Base-by-base conservation (phyloP, 2,113 vertebrate species). In the Pteropus alecto region DNA sequence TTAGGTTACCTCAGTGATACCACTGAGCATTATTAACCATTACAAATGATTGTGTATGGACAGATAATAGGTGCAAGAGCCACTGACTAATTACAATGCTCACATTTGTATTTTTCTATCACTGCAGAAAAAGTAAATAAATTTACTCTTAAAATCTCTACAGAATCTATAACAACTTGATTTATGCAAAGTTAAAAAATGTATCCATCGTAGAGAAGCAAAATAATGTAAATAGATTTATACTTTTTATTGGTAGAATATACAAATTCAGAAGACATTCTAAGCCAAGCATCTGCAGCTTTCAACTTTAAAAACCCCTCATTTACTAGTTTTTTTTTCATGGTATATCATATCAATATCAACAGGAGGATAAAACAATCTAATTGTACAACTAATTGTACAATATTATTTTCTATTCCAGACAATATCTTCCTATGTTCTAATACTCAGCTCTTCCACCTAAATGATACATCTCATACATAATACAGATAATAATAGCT, bases 151-250 rank as follows among this genome's bases (percentile, higher is more conserved):
- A 41, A 67, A 28, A 1, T 90, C 87, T 58, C 83, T 41, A 90
- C 26, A 60, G 35, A 84, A 86, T 41, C 77, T 92, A 13, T 61
- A 71, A 87, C 87, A 35, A 82, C 7, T 7, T 95, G 28, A 38
- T 60, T 79, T 54, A 82, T 85, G 30, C 4, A 58, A 90, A 94
- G 58, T 74, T 60, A 90, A 87, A 88, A 96, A 94, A 48, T 14
- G 15, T 41, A 54, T 61, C 43, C 43, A 83, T 48, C 24, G 22
- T 56, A 61, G 18, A 84, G 28, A 87, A 95, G 16, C 28, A 92
- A 93, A 83, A 77, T 51, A 78, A 82, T 83, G 11, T 92, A 85
- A 48, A 67, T 38, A 41, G 22, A 61, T 87, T 77, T 74, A 63
- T 65, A 71, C 2, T 33, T 68, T 88, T 89, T 60, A 48, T 48